These are phyloP conservation scores for Melanargia galathea DNA, from an alignment of 2,888 invertebrate species.

Conservation along the genomic window DNA sequence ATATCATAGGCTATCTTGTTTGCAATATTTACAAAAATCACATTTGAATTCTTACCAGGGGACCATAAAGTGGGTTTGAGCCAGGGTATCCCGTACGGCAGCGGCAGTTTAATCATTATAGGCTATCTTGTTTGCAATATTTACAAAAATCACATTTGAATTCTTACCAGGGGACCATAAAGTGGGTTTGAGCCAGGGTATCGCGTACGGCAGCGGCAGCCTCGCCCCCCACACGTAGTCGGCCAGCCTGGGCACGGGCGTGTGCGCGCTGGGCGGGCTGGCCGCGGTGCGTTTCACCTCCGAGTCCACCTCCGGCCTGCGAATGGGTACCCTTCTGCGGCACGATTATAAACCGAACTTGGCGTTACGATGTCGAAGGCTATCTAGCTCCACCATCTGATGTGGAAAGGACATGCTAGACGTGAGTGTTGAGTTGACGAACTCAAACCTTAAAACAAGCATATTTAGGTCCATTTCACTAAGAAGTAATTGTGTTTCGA, in stretches of 20 bases:
- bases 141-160: no score
- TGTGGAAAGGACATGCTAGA: no score
- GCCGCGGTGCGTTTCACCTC: slow-evolving; percentile 89
- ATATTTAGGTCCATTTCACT: no score
- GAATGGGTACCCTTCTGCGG: slow-evolving; percentile 74
- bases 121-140: no score
- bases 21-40: no score
- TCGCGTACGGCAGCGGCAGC: slow-evolving; percentile 85
- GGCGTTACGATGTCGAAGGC: slow-evolving; percentile 32
- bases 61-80: slow-evolving; percentile 81
- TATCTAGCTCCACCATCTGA: not conserved
- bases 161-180: slow-evolving; percentile 70
- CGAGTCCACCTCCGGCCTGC: slow-evolving; percentile 83
- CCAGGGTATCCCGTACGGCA: slow-evolving; percentile 89
- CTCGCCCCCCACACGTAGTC: slow-evolving; percentile 90
- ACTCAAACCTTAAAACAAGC: no score
- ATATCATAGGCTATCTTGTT: no score
- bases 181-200: slow-evolving; percentile 86
- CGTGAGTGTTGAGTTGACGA: no score
- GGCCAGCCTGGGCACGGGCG: slow-evolving; percentile 90
- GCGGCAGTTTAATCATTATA: slow-evolving; percentile 59
- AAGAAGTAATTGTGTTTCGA: no score
- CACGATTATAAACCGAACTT: slow-evolving; percentile 77
- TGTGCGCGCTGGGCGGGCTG: slow-evolving; percentile 86
- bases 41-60: slow-evolving; percentile 70